These are phyloP conservation scores for Micoletzkya japonica DNA, from an alignment of 2,888 invertebrate species.

Conservation along the genomic window DNA sequence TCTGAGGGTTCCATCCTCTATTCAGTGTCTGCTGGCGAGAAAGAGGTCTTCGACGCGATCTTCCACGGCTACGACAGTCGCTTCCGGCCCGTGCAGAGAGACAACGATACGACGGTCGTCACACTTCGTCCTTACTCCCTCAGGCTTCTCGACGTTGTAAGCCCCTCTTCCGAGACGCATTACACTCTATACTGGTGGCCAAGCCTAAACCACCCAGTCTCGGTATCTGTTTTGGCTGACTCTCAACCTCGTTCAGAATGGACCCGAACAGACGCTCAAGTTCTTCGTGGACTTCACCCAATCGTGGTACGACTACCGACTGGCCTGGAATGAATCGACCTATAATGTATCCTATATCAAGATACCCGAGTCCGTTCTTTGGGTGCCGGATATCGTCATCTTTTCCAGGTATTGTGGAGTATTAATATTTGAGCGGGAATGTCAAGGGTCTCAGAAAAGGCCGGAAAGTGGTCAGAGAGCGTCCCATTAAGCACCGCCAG, in stretches of 20 bases:
- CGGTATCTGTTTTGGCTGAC: neutral
- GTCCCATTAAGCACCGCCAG: neutral
- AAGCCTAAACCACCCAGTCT: neutral
- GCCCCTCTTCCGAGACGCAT: neutral
- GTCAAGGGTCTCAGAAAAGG: too few relatives aligned
- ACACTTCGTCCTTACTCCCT: constrained; percentile 6
- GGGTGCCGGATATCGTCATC: neutral
- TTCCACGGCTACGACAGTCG: constrained; percentile 1
- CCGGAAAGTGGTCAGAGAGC: too few relatives aligned
- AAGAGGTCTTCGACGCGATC: constrained; percentile 18
- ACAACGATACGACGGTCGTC: constrained; percentile 7
- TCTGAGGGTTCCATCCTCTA: too few relatives aligned
- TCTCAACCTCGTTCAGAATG: neutral
- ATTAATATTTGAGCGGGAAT: neutral
- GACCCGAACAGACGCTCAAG: constrained; percentile 8
- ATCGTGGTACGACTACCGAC: constrained; percentile 16
- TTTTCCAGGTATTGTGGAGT: neutral
- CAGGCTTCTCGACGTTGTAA: constrained; percentile 5
- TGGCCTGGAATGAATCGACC: constrained; percentile 1
- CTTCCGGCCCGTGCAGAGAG: constrained; percentile 13
- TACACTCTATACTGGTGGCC: too few relatives aligned
- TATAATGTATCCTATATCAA: neutral
- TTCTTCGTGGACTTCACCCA: constrained; percentile 21
- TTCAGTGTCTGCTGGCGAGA: constrained; percentile 13
- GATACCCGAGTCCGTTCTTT: neutral